phyloP scores from a whole-genome alignment of 92 coral and sea anemone species.

The Phenganax marumi region DNA sequence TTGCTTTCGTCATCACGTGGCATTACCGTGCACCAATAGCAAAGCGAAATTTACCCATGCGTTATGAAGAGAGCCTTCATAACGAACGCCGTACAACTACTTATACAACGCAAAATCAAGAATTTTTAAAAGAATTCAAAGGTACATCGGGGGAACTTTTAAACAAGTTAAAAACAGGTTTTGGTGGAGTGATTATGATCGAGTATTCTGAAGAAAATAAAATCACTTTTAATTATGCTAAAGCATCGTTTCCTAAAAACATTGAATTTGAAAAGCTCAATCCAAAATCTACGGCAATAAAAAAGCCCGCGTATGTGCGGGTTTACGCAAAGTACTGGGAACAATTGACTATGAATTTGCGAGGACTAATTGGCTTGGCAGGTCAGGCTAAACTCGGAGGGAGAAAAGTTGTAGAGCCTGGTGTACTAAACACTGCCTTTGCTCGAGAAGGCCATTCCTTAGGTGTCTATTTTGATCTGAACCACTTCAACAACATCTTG shows the following conservation, averaged over 20 bases:
- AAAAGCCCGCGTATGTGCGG: slow-evolving; percentile 6
- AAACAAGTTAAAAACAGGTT: neutral
- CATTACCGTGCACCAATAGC: slow-evolving; percentile 14
- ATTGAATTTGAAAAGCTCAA: neutral
- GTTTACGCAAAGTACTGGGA: slow-evolving; percentile 15
- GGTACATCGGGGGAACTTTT: neutral
- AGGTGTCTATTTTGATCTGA: slow-evolving; percentile 71
- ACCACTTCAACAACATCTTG: slow-evolving; percentile 64
- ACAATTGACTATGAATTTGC: slow-evolving; percentile 21
- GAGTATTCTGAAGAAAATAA: neutral
- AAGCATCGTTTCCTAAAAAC: slow-evolving; percentile 11
- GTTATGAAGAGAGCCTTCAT: neutral
- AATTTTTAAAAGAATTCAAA: neutral
- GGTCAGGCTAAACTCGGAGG: neutral
- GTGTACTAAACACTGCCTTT: neutral
- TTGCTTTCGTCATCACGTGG: slow-evolving; percentile 22
- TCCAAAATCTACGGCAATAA: neutral
- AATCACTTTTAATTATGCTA: neutral
- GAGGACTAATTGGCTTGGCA: neutral
- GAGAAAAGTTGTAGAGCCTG: neutral
- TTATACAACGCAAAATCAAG: neutral
- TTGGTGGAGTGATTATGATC: neutral
- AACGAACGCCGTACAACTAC: neutral
- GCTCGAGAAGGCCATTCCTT: slow-evolving; percentile 70
- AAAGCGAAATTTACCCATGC: neutral